phyloP scores from a whole-genome alignment of 1,140 invertebrate genomes.

The Mycetomoellerius zeteki region DNA sequence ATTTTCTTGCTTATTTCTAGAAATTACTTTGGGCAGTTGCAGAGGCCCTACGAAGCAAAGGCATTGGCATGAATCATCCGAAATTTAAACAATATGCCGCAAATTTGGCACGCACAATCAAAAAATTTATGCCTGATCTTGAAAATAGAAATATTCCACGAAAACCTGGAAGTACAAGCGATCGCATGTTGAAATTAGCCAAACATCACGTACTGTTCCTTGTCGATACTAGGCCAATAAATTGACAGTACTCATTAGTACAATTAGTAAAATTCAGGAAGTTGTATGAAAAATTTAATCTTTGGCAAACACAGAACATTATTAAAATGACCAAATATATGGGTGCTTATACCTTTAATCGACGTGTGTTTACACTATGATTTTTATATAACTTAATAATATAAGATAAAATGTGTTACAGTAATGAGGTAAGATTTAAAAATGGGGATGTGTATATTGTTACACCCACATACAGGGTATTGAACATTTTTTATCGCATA shows the following conservation, averaged over 20 bases:
- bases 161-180: constrained; percentile 87
- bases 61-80: constrained; percentile 89
- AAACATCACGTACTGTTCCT: constrained; percentile 89
- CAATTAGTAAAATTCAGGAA: constrained; percentile 37
- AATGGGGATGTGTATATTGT: constrained; percentile 53
- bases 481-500: constrained; percentile 67
- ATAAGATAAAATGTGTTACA: constrained; percentile 61
- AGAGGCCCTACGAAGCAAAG: constrained; percentile 89
- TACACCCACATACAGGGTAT: constrained; percentile 23
- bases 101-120: constrained; percentile 87
- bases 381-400: constrained; percentile 71
- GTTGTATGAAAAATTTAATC: constrained; percentile 23
- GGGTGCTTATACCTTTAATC: constrained; percentile 37
- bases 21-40: constrained; percentile 91
- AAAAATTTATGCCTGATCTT: constrained; percentile 86
- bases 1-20: constrained; percentile 83
- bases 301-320: constrained; percentile 43
- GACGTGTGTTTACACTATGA: constrained; percentile 34
- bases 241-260: constrained; percentile 68
- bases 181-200: constrained; percentile 89
- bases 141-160: constrained; percentile 83
- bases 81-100: constrained; percentile 90
- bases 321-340: constrained; percentile 40
- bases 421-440: constrained; percentile 36
- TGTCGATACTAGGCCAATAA: constrained; percentile 86